A percentile compares a stretch with the other conserved stretches of the same genome.
Conservation (phyloP, 1,140 invertebrate species). For the Microplitis mediator region DNA sequence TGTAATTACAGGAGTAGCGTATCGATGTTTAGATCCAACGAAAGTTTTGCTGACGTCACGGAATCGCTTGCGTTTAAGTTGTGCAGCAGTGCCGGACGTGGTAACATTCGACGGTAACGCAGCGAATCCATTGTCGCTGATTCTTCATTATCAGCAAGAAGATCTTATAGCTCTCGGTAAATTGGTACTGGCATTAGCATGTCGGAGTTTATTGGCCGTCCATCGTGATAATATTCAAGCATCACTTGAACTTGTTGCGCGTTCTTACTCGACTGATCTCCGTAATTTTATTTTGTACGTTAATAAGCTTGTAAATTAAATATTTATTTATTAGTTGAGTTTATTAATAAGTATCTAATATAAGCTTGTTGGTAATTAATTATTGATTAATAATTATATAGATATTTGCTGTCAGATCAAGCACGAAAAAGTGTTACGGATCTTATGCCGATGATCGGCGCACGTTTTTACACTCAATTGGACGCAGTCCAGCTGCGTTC, state of each 20-base stretch:
- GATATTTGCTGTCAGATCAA: conserved; percentile 79
- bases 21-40: conserved; percentile 84
- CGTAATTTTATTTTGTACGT: conserved; percentile 92
- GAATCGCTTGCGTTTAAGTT: conserved; percentile 78
- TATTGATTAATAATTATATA: conserved; percentile 47
- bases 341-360: neutral
- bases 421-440: conserved; percentile 85
- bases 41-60: conserved; percentile 84
- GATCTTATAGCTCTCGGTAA: conserved; percentile 92
- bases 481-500: conserved; percentile 86
- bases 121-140: conserved; percentile 69
- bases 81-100: conserved; percentile 83
- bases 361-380: neutral
- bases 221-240: conserved; percentile 84
- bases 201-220: conserved; percentile 85
- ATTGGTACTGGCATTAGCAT: conserved; percentile 87
- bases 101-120: conserved; percentile 77
- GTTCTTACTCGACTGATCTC: conserved; percentile 90
- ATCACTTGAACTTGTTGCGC: conserved; percentile 86
- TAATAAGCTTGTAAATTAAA: conserved; percentile 27
- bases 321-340: too few relatives aligned
- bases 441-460: conserved; percentile 99
- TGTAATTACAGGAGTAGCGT: conserved; percentile 64
- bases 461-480: conserved; percentile 93
- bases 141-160: conserved; percentile 88